Percentiles rank a stretch among this genome's conserved stretches.
These are phyloP conservation scores for Geodia barretti DNA, from an alignment of 37 sponge, comb jelly and placozoan species.

Conservation along the genomic window DNA sequence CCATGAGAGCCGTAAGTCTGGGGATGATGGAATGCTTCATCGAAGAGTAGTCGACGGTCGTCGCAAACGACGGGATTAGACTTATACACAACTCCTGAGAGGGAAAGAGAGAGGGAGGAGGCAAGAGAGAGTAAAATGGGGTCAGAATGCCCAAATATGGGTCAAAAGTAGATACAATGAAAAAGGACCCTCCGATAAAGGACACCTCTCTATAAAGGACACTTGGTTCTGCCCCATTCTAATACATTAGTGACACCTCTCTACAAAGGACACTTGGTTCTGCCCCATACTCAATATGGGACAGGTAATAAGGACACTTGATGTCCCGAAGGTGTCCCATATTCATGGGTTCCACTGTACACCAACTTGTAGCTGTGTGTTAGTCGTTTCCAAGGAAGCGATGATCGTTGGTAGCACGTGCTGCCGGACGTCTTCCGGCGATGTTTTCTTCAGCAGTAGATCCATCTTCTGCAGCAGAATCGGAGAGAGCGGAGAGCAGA, in stretches of 20 bases:
- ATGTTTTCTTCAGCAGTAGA: constrained; percentile 74
- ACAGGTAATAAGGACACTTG: too few relatives aligned
- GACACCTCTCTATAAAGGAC: too few relatives aligned
- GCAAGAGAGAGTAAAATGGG: background rate
- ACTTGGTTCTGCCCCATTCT: too few relatives aligned
- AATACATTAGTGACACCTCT: too few relatives aligned
- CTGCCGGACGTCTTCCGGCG: constrained; percentile 44
- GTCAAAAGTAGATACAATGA: background rate
- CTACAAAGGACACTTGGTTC: too few relatives aligned
- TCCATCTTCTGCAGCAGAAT: constrained; percentile 91
- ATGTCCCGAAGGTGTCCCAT: too few relatives aligned
- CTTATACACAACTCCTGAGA: constrained; percentile 83
- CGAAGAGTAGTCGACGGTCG: constrained; percentile 77
- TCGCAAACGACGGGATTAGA: constrained; percentile 77
- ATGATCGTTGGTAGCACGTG: constrained; percentile 79
- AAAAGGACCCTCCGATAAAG: too few relatives aligned
- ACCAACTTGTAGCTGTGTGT: constrained; percentile 68
- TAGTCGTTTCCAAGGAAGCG: constrained; percentile 46
- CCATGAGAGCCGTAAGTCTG: constrained; percentile 41
- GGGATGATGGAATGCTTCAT: constrained; percentile 85
- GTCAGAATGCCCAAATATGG: background rate
- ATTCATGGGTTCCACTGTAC: too few relatives aligned
- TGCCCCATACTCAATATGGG: too few relatives aligned
- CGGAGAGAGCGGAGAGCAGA: constrained; percentile 53
- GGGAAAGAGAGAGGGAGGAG: background rate